phyloP scores from a whole-genome alignment of 1,140 invertebrate species.

The Pseudomyrmex dendroicus region DNA sequence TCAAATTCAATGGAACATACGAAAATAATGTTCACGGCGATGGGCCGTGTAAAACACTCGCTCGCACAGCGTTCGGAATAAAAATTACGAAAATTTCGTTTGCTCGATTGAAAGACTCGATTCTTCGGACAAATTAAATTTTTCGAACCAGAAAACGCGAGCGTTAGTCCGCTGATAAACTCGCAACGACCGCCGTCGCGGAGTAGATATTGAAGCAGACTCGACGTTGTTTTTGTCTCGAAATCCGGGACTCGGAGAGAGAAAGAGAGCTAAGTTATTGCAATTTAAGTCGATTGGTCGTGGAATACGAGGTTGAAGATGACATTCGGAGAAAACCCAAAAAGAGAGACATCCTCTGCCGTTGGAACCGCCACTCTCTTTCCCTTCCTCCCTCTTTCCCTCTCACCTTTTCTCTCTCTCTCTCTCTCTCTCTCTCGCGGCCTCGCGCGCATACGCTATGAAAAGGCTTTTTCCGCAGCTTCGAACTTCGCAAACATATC shows the following conservation, averaged over 20 bases:
- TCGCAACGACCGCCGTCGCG: neutral
- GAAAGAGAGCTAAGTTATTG: slow-evolving; percentile 31
- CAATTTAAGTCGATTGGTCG: slow-evolving; percentile 45
- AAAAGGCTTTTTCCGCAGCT: slow-evolving; percentile 52
- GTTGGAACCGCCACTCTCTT: too few relatives aligned
- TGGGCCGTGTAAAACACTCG: neutral
- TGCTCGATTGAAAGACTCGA: neutral
- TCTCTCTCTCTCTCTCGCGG: neutral
- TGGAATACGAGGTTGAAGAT: slow-evolving; percentile 10
- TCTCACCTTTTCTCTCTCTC: too few relatives aligned
- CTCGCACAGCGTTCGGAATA: neutral
- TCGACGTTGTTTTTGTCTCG: slow-evolving; percentile 9
- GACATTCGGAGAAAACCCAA: slow-evolving; percentile 11
- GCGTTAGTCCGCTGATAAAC: neutral
- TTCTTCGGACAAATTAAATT: too few relatives aligned
- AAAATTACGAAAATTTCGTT: neutral
- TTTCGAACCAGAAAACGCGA: neutral
- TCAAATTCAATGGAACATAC: neutral
- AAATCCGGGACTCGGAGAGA: neutral
- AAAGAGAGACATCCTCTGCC: slow-evolving; percentile 23
- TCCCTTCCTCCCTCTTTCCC: too few relatives aligned
- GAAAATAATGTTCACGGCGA: neutral
- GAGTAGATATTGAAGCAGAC: neutral
- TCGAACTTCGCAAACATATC: slow-evolving; percentile 61
- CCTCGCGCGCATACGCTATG: slow-evolving; percentile 7